phyloP scores from a whole-genome alignment of 2,797 vertebrate species.

The Aldrovandia affinis region DNA sequence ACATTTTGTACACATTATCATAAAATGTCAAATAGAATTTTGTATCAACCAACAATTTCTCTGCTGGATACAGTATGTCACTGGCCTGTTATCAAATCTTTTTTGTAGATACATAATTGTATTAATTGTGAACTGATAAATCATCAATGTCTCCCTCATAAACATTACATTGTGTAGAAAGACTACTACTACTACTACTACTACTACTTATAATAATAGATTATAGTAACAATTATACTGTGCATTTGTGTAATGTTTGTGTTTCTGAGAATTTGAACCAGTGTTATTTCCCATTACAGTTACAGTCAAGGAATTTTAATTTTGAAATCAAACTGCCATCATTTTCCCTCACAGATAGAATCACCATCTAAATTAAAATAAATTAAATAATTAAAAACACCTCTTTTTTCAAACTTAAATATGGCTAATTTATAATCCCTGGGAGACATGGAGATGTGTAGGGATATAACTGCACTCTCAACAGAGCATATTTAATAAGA shows the following conservation, averaged over 20 bases:
- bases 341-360: neutral
- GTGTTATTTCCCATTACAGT: neutral
- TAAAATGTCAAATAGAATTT: neutral
- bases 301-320: neutral
- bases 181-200: neutral
- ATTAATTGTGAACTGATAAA: neutral
- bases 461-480: neutral
- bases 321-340: constrained; percentile 2
- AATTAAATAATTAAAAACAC: neutral
- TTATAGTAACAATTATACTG: neutral
- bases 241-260: neutral
- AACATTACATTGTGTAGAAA: neutral
- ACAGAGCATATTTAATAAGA: neutral
- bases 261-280: neutral
- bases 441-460: neutral
- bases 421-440: constrained; percentile 4
- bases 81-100: neutral
- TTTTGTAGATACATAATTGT: neutral
- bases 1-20: neutral
- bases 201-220: neutral
- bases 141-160: neutral
- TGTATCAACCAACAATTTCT: neutral
- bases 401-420: neutral
- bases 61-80: neutral
- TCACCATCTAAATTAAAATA: constrained; percentile 12